Percentiles rank a stretch among this genome's conserved stretches.
Conservation (phyloP, 2,797 vertebrate species). For the Lateolabrax maculatus region DNA sequence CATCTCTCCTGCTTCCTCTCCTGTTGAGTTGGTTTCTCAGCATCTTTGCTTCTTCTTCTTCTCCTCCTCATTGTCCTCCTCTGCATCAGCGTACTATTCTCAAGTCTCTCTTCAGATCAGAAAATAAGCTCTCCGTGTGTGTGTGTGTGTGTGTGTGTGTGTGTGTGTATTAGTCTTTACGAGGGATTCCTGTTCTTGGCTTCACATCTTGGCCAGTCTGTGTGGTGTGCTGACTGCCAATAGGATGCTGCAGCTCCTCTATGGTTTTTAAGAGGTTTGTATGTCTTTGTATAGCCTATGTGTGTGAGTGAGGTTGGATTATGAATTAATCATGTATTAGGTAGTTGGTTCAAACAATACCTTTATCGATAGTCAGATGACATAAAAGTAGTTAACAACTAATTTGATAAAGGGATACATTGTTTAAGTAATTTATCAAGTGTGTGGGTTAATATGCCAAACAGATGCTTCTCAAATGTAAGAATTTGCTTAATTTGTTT, state of each 20-base stretch:
- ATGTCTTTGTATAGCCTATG: not conserved
- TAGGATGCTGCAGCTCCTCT: constrained; percentile 25
- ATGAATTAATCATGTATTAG: no score
- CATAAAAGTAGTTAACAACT: not conserved
- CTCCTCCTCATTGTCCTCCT: constrained; percentile 51
- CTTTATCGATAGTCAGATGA: not conserved
- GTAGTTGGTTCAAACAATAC: no score
- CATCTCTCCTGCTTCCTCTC: constrained; percentile 18
- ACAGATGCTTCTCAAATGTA: not conserved
- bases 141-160: constrained; percentile 15
- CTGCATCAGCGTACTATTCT: constrained; percentile 53
- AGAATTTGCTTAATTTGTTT: not conserved
- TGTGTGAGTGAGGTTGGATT: no score
- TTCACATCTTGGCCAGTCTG: constrained; percentile 44
- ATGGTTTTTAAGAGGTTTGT: constrained; percentile 21
- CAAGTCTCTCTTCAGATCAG: constrained; percentile 51
- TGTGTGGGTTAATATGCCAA: not conserved
- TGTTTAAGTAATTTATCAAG: not conserved
- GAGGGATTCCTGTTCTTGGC: constrained; percentile 49
- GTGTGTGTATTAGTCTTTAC: constrained; percentile 27
- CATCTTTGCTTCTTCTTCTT: constrained; percentile 55
- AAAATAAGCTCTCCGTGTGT: constrained; percentile 39
- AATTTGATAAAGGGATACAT: not conserved
- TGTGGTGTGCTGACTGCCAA: constrained; percentile 54
- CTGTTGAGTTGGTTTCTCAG: constrained; percentile 45